Evolutionary conservation across 2,888 invertebrate genomes (phyloP).

Genomic region (Scaptomyza polygonia): DNA sequence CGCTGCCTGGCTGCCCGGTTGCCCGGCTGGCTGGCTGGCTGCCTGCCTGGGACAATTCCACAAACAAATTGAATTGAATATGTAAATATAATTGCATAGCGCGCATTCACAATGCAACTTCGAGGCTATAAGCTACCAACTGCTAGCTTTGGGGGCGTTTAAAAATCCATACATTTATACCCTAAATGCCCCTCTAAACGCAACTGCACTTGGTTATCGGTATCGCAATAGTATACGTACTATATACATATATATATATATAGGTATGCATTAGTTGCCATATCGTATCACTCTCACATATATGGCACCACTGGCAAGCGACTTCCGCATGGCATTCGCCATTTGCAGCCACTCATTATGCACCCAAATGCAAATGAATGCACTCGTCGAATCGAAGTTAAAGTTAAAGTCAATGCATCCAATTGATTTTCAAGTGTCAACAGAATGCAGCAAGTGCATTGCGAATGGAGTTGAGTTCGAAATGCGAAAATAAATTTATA

Average conservation of each 20-base stretch:
- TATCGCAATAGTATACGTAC: slow-evolving; percentile 11
- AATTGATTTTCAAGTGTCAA: slow-evolving; percentile 24
- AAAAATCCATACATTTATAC: slow-evolving; percentile 59
- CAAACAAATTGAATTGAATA: slow-evolving; percentile 79
- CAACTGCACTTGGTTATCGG: slow-evolving; percentile 21
- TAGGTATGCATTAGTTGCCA: background rate
- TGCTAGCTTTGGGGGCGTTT: slow-evolving; percentile 49
- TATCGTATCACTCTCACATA: slow-evolving; percentile 1
- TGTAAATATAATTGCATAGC: slow-evolving; percentile 73
- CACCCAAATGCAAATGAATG: slow-evolving; percentile 50
- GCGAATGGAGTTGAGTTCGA: background rate
- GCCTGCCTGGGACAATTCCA: slow-evolving; percentile 52
- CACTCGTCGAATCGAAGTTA: slow-evolving; percentile 13
- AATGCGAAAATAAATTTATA: no score
- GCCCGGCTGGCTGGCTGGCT: slow-evolving; percentile 2
- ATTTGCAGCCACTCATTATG: slow-evolving; percentile 29
- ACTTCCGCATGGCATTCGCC: slow-evolving; percentile 48
- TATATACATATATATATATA: slow-evolving; percentile 3
- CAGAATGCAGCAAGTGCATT: slow-evolving; percentile 7
- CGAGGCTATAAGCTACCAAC: background rate
- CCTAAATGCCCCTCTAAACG: slow-evolving; percentile 38
- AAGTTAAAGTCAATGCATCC: slow-evolving; percentile 7
- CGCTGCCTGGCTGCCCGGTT: background rate
- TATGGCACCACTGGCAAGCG: slow-evolving; percentile 12
- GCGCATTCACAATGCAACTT: slow-evolving; percentile 1